These are phyloP conservation scores for Protonemura montana DNA, from an alignment of 2,888 invertebrate genomes.

Conservation along the genomic window DNA sequence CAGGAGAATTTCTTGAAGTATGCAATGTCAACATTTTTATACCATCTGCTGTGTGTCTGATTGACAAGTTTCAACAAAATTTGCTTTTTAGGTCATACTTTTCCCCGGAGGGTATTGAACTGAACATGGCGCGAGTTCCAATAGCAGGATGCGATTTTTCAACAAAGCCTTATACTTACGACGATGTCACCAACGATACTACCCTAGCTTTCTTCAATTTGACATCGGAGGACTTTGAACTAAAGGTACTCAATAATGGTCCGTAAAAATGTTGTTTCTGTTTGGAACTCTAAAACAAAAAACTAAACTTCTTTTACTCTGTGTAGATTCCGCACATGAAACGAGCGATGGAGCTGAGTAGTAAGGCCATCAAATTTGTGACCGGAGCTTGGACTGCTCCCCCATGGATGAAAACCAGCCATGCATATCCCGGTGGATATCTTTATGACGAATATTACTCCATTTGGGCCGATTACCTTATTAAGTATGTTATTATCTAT, in stretches of 20 bases:
- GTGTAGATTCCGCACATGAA: slow-evolving; percentile 47
- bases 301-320: neutral
- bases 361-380: slow-evolving; percentile 46
- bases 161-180: slow-evolving; percentile 63
- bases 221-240: slow-evolving; percentile 60
- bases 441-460: slow-evolving; percentile 69
- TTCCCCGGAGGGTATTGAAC: slow-evolving; percentile 60
- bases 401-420: slow-evolving; percentile 74
- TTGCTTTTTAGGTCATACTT: slow-evolving; percentile 59
- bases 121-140: slow-evolving; percentile 64
- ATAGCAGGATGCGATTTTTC: slow-evolving; percentile 67
- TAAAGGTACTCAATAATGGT: slow-evolving; percentile 56
- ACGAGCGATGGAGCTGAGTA: slow-evolving; percentile 44
- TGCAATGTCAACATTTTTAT: slow-evolving; percentile 2
- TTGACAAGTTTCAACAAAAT: neutral
- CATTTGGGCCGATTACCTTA: slow-evolving; percentile 80
- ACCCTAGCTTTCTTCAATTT: slow-evolving; percentile 59
- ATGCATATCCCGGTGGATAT: slow-evolving; percentile 64
- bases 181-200: slow-evolving; percentile 58
- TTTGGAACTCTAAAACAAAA: too few relatives aligned
- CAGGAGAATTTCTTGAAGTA: slow-evolving; percentile 48
- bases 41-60: too few relatives aligned
- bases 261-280: neutral
- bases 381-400: slow-evolving; percentile 60
- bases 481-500: slow-evolving; percentile 62